Evolutionary conservation across 1,140 invertebrate species (phyloP).

Genomic region (Dreissena rostriformis): DNA sequence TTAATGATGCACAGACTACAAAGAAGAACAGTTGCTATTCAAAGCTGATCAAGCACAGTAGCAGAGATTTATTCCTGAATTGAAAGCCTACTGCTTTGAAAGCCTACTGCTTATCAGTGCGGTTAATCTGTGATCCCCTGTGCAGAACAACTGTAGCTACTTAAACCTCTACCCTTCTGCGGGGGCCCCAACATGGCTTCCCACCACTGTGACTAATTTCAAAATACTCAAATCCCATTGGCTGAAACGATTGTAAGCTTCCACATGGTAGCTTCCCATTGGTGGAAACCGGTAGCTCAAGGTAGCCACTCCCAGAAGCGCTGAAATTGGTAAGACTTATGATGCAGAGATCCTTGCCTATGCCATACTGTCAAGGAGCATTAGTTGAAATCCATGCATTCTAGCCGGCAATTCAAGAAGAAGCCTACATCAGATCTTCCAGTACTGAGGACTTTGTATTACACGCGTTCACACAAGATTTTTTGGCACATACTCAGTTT

Average conservation of each 20-base stretch:
- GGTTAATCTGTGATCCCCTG: too few species aligned
- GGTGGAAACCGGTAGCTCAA: conserved; percentile 50
- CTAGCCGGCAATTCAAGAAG: background rate
- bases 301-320: conserved; percentile 58
- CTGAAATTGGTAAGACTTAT: conserved; percentile 78
- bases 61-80: too few species aligned
- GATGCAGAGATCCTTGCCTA: conserved; percentile 55
- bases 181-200: conserved; percentile 51
- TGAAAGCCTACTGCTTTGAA: too few species aligned
- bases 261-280: conserved; percentile 62
- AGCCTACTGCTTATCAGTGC: too few species aligned
- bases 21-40: too few species aligned
- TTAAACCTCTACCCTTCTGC: conserved; percentile 8
- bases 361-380: conserved; percentile 69
- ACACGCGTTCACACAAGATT: conserved; percentile 24
- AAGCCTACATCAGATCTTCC: too few species aligned
- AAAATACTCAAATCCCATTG: conserved; percentile 65
- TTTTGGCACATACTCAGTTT: conserved; percentile 41
- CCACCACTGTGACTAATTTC: conserved; percentile 57
- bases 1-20: too few species aligned
- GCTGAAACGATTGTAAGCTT: conserved; percentile 52
- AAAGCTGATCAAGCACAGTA: too few species aligned
- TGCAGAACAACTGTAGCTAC: too few species aligned
- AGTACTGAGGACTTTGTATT: too few species aligned
- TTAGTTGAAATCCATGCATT: conserved; percentile 66